Conservation (phyloP, 1,140 invertebrate genomes). For the Eumaeus atala region DNA sequence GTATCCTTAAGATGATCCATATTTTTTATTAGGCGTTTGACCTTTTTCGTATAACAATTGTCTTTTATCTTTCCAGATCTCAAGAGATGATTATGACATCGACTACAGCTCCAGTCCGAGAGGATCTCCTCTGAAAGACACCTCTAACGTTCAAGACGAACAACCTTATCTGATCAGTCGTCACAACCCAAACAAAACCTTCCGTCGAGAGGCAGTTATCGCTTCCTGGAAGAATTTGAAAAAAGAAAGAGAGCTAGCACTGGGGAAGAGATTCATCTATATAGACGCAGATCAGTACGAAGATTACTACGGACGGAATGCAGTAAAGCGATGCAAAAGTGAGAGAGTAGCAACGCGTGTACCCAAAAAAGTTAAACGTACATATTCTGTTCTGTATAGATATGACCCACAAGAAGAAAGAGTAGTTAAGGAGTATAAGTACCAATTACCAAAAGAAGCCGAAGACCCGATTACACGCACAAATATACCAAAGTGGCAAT, state of each 20-base stretch:
- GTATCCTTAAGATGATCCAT: too few relatives aligned
- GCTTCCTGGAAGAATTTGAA: conserved; percentile 65
- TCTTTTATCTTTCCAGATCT: conserved; percentile 50
- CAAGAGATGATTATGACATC: conserved; percentile 61
- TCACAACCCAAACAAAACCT: conserved; percentile 66
- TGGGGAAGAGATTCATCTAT: conserved; percentile 59
- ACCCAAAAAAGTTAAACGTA: conserved; percentile 61
- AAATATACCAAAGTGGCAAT: conserved; percentile 48
- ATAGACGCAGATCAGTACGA: conserved; percentile 57
- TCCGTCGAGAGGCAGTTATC: conserved; percentile 60
- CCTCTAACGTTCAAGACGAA: conserved; percentile 64
- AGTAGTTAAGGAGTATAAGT: conserved; percentile 66
- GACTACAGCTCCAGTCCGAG: conserved; percentile 61
- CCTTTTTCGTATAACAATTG: not conserved
- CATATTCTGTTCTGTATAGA: conserved; percentile 64
- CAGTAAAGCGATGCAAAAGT: conserved; percentile 65
- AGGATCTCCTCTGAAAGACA: conserved; percentile 61
- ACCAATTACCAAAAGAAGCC: conserved; percentile 46
- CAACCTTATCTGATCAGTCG: conserved; percentile 56
- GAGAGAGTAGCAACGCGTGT: conserved; percentile 47
- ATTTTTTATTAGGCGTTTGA: too few relatives aligned
- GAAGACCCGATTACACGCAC: conserved; percentile 22
- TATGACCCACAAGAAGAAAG: conserved; percentile 63
- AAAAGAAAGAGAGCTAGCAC: conserved; percentile 60
- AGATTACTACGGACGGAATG: conserved; percentile 63